These are phyloP conservation scores for Microtus montanus DNA, from an alignment of 2,113 vertebrate species.

Conservation along the genomic window DNA sequence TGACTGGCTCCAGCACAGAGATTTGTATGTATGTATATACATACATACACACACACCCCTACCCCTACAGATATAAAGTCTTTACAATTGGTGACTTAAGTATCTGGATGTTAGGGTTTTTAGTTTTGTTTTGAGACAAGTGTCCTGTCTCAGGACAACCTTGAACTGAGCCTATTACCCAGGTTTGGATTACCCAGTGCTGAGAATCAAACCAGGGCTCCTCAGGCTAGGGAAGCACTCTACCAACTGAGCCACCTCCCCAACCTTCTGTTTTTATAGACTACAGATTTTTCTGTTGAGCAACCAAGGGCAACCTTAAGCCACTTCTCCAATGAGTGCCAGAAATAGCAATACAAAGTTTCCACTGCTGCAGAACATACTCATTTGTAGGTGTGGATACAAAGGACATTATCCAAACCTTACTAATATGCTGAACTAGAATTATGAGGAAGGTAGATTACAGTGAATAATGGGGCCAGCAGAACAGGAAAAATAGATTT, in stretches of 20 bases:
- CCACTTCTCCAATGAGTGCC: not conserved
- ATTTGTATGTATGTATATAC: not conserved
- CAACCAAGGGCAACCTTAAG: slow-evolving; percentile 2
- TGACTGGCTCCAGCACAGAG: not conserved
- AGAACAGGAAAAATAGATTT: slow-evolving; percentile 1
- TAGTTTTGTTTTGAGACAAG: not conserved
- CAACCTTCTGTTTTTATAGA: slow-evolving; percentile 17
- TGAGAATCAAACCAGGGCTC: not conserved
- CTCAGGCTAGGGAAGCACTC: not conserved
- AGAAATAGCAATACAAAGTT: slow-evolving; percentile 9
- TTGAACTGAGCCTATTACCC: not conserved
- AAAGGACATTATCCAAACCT: not conserved
- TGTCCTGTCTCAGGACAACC: not conserved
- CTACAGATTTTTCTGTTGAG: slow-evolving; percentile 15
- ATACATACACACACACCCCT: not conserved
- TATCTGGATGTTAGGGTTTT: not conserved
- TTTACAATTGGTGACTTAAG: slow-evolving; percentile 16
- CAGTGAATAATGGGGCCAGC: not conserved
- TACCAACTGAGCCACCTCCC: not conserved
- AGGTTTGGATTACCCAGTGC: not conserved
- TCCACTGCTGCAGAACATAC: not conserved
- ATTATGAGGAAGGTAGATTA: slow-evolving; percentile 4
- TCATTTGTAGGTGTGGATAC: not conserved
- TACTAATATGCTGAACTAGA: slow-evolving; percentile 27
- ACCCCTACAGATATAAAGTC: not conserved